Conservation (phyloP, 2,797 vertebrate genomes). For the Halcyon chelicuti region DNA sequence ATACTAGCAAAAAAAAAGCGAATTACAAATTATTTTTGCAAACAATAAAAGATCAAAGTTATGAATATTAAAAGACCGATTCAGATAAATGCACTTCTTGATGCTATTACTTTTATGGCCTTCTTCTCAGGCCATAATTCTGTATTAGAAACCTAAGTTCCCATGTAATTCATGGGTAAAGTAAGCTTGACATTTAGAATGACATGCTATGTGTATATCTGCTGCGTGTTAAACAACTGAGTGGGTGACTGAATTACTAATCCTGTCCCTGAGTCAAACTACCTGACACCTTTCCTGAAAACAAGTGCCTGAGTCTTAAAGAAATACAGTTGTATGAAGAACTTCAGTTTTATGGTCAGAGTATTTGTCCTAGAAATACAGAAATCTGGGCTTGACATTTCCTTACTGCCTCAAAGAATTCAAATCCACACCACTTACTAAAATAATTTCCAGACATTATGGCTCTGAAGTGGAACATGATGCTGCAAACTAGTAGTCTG, state of each 20-base stretch:
- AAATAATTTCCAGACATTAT: neutral
- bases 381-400: neutral
- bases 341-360: neutral
- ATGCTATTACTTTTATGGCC: neutral
- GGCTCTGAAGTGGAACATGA: neutral
- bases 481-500: neutral
- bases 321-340: neutral
- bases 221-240: neutral
- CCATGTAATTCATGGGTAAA: neutral
- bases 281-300: neutral
- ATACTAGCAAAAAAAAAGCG: neutral
- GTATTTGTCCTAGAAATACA: neutral
- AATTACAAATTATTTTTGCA: neutral
- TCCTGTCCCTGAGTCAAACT: neutral
- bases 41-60: neutral
- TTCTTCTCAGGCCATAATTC: neutral
- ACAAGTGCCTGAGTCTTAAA: neutral
- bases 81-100: neutral
- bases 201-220: neutral
- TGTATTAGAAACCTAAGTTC: neutral
- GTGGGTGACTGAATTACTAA: neutral
- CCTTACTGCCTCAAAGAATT: neutral
- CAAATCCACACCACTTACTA: neutral
- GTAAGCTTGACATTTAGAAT: slow-evolving; percentile 26
- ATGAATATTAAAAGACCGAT: slow-evolving; percentile 1